Conservation (phyloP, 2,888 invertebrate species). For the Melinopterus prodromus region DNA sequence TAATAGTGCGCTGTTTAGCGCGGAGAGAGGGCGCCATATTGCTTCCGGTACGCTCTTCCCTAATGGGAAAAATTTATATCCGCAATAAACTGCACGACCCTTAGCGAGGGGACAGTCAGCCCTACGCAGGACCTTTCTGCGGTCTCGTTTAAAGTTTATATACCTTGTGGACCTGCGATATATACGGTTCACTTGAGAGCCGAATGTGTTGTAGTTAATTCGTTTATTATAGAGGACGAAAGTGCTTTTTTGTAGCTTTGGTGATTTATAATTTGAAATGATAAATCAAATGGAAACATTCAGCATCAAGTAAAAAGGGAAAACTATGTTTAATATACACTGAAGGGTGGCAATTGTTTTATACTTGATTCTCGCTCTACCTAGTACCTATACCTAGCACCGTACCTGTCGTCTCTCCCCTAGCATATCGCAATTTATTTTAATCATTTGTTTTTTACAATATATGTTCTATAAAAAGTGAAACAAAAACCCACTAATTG, state of each 20-base stretch:
- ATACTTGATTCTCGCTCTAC: too few relatives aligned
- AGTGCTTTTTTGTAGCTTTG: background rate
- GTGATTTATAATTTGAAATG: background rate
- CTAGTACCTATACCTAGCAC: too few relatives aligned
- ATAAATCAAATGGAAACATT: too few relatives aligned
- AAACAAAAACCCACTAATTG: too few relatives aligned
- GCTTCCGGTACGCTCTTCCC: background rate
- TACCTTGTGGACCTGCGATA: background rate
- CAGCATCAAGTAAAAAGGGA: too few relatives aligned
- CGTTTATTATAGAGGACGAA: background rate
- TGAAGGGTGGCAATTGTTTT: too few relatives aligned
- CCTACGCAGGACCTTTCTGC: background rate
- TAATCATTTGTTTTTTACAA: too few relatives aligned
- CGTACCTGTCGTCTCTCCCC: too few relatives aligned
- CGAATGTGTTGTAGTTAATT: background rate
- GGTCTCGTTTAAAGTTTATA: background rate
- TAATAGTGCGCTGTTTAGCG: background rate
- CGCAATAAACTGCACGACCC: background rate
- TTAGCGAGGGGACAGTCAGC: background rate
- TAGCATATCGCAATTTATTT: too few relatives aligned
- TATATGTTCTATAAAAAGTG: too few relatives aligned
- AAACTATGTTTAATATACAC: too few relatives aligned
- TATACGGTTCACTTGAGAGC: background rate
- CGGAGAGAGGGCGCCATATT: background rate
- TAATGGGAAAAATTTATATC: slow-evolving; percentile 4